phyloP scores from a whole-genome alignment of 2,888 invertebrate species.

The Cephus runcator region DNA sequence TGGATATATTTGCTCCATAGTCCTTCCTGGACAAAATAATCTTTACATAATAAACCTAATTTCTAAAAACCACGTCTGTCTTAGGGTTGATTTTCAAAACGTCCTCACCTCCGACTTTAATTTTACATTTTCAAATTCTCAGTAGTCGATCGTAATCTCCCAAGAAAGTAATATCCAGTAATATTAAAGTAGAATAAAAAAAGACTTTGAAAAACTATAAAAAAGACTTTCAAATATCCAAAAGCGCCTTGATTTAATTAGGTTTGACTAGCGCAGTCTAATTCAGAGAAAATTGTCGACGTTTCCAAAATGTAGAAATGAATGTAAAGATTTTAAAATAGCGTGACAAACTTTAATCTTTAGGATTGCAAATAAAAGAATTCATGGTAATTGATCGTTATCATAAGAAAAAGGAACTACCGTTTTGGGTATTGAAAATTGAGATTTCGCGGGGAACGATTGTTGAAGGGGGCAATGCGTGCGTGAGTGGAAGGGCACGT shows the following conservation, averaged over 20 bases:
- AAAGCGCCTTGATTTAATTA: background rate
- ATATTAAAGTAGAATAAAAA: background rate
- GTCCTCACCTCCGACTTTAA: background rate
- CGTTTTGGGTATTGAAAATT: background rate
- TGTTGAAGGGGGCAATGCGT: background rate
- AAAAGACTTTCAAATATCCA: background rate
- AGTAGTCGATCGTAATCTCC: background rate
- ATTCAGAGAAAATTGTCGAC: background rate
- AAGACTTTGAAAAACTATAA: background rate
- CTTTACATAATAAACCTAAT: background rate
- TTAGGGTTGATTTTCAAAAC: background rate
- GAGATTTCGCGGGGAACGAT: background rate
- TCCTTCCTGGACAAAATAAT: background rate
- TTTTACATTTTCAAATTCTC: background rate
- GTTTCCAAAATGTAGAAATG: background rate
- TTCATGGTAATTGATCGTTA: background rate
- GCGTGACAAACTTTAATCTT: background rate
- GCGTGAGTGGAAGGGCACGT: slow-evolving; percentile 22
- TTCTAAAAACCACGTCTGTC: background rate
- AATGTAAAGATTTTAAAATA: background rate
- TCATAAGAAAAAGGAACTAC: background rate
- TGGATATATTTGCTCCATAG: background rate
- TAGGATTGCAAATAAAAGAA: background rate
- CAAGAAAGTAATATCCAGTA: background rate
- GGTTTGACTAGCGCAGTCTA: background rate